Base-by-base conservation (phyloP, 2,113 vertebrate species). In the Carassius carassius region DNA sequence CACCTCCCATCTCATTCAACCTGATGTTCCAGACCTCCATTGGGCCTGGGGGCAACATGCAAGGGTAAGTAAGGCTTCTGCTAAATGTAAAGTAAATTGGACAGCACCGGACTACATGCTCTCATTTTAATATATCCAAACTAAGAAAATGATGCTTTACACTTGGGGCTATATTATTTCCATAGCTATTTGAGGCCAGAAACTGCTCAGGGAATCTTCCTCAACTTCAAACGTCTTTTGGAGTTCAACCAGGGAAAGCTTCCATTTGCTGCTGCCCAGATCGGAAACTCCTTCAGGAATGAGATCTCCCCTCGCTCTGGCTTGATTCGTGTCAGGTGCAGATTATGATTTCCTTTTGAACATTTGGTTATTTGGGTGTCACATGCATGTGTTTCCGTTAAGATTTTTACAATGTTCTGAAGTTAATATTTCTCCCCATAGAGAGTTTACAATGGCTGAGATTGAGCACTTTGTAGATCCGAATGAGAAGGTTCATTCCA, bases 371-470 rank as follows among this genome's bases (percentile, higher is more conserved):
- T 5, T 32, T 49, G 3, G 3, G 0, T 65, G 47, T 75, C 37
- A 0, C 70, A 16, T n/a, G 23, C 32, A 37, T 23, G 70, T 73
- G 37, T 19, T 19, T 78, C 12, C 14, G 17, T 25, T 21, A 5
- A 0, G 6, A 51, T 76, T 56, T 1, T 56, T 2, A 8, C 5
- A 41, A 9, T 47, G 25, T 58, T 79, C 29, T 13, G 1, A 54
- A 17, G 16, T 3, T 13, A 2, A 3, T 86, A 0, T 17, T 51
- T 54, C 37, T 81, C 25, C 51, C 25, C 0, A 32, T 90, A 99
- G 98, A 88, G 98, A 99, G 93, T 99, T 99, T 93, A 99, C 98
- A 72, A 99, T 99, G 98, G 98, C 98, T 81, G 98, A 99, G 94
- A 99, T 99, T 0, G 98, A 99, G 94, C 97, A 99, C 95, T 99